Evolutionary conservation across 2,888 invertebrate species (phyloP).

Genomic region (Drosophila niveifrons): DNA sequence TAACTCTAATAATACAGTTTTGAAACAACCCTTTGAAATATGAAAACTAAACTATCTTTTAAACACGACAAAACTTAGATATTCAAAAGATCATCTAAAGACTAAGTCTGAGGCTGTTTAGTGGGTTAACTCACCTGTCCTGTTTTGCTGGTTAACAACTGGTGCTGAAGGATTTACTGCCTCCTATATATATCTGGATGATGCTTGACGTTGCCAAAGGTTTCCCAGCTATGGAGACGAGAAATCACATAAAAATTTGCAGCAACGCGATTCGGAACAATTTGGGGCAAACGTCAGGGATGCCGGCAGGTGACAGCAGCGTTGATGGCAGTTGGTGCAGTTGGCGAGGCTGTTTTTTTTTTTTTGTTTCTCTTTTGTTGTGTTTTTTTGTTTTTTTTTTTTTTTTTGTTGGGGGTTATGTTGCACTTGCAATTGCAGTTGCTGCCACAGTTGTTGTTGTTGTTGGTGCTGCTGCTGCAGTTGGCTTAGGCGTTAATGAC

Average conservation of each 20-base stretch:
- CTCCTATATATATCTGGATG: conserved; percentile 22
- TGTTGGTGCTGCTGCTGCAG: conserved; percentile 31
- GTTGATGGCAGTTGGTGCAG: conserved; percentile 36
- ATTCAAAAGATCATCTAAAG: no score
- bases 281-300: conserved; percentile 16
- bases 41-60: no score
- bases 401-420: conserved; percentile 42
- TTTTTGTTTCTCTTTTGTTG: conserved; percentile 24
- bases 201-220: conserved; percentile 44
- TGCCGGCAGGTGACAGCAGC: conserved; percentile 56
- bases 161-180: conserved; percentile 34
- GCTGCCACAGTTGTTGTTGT: conserved; percentile 39
- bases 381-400: conserved; percentile 34
- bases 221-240: conserved; percentile 57
- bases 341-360: conserved; percentile 38
- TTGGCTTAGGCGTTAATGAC: conserved; percentile 63
- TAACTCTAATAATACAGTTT: no score
- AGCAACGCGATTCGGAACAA: conserved; percentile 41
- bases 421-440: conserved; percentile 37
- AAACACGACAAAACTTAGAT: no score
- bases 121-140: conserved; percentile 38
- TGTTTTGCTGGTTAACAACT: conserved; percentile 37
- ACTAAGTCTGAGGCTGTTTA: no score
- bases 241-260: conserved; percentile 52
- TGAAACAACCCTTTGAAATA: no score